Percentiles rank a stretch among this genome's conserved stretches.
Evolutionary conservation across 2,113 vertebrate species (phyloP).

Genomic region (Zosterops pallidus): DNA sequence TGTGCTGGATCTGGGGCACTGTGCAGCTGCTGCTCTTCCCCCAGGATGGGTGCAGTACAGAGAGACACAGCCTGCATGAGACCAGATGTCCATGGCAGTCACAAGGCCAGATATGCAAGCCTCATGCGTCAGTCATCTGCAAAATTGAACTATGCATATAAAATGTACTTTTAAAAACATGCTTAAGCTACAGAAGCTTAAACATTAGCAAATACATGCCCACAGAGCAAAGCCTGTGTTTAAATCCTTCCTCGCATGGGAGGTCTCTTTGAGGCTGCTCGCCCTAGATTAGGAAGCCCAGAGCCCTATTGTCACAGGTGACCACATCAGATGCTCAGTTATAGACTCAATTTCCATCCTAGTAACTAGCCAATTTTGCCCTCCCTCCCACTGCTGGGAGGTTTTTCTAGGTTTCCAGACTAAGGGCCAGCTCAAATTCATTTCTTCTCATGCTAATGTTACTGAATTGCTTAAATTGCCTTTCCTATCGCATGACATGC

Average conservation of each 20-base stretch:
- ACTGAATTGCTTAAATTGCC: not conserved
- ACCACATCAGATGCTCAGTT: slow-evolving; percentile 28
- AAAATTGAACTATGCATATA: not conserved
- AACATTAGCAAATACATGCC: slow-evolving; percentile 19
- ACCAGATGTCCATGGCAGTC: not conserved
- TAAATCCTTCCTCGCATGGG: not conserved
- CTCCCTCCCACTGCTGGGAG: not conserved
- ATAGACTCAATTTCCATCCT: not conserved
- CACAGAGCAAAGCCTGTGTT: not conserved
- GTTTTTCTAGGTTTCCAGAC: slow-evolving; percentile 40
- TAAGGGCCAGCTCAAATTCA: not conserved
- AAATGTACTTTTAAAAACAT: slow-evolving; percentile 11
- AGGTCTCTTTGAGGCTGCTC: not conserved
- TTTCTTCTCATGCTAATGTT: not conserved
- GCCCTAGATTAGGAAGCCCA: not conserved
- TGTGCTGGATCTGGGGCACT: not conserved
- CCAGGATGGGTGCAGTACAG: fast-evolving
- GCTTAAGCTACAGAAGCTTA: slow-evolving; percentile 26
- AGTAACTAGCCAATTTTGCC: not conserved
- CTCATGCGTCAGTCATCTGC: not conserved
- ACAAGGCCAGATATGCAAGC: not conserved
- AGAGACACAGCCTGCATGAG: not conserved
- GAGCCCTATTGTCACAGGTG: slow-evolving; percentile 9
- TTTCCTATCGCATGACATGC: not conserved
- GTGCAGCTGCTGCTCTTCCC: not conserved